Evolutionary conservation across 2,113 vertebrate species (phyloP).

Genomic region (Rhinopithecus roxellana): DNA sequence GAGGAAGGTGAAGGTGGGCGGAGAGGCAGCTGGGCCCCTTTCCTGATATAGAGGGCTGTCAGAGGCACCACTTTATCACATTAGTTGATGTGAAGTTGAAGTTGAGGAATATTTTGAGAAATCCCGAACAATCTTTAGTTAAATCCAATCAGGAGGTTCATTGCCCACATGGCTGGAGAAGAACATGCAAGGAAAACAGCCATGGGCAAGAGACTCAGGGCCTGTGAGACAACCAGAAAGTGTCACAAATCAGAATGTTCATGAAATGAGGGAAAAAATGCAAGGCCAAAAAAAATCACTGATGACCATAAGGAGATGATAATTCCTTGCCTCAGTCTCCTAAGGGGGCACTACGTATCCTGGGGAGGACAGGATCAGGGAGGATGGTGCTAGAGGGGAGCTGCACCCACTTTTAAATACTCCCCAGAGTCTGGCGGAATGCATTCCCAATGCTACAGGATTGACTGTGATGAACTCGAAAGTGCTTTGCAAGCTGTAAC

Average conservation of each 20-base stretch:
- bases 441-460: neutral
- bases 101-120: neutral
- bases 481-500: neutral
- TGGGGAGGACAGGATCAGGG: neutral
- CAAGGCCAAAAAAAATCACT: neutral
- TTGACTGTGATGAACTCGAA: neutral
- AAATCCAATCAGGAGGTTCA: neutral
- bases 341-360: neutral
- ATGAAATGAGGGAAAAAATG: rapidly evolving
- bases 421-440: neutral
- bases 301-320: rapidly evolving
- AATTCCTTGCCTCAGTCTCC: neutral
- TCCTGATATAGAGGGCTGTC: rapidly evolving
- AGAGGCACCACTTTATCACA: neutral
- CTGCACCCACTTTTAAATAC: neutral
- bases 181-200: neutral
- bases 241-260: too few relatives aligned
- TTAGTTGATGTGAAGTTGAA: neutral
- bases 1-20: neutral
- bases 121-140: neutral
- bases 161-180: neutral
- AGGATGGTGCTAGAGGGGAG: neutral
- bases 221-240: rapidly evolving
- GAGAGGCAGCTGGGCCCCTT: neutral
- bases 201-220: too few relatives aligned